These are phyloP conservation scores for Thripadectes ignobilis DNA, from an alignment of 2,797 vertebrate genomes.

Conservation along the genomic window DNA sequence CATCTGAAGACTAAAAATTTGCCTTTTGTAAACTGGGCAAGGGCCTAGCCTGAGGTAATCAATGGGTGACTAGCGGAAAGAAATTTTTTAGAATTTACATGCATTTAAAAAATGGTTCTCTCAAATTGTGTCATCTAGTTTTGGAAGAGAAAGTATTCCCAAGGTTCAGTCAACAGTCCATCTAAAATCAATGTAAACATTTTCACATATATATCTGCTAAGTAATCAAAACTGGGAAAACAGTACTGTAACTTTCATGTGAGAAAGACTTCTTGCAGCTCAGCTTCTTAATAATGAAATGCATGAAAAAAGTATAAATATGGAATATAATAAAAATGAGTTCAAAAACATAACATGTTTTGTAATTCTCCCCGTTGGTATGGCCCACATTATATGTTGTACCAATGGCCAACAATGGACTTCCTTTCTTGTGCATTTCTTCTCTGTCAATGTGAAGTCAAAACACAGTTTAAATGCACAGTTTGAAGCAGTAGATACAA, in stretches of 20 bases:
- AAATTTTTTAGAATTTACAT: background rate
- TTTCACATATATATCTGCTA: background rate
- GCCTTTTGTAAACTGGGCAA: background rate
- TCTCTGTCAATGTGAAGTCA: background rate
- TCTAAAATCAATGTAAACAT: background rate
- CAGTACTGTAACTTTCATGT: background rate
- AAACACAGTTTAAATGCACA: background rate
- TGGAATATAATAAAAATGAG: background rate
- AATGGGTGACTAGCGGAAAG: background rate
- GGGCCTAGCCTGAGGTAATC: background rate
- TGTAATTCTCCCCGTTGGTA: background rate
- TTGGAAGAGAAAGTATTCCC: background rate
- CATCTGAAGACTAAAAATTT: background rate
- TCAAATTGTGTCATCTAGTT: background rate
- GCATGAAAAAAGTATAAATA: background rate
- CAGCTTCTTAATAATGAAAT: background rate
- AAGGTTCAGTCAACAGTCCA: background rate
- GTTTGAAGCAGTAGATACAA: background rate
- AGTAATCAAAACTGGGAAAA: background rate
- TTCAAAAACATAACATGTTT: background rate
- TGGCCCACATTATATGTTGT: background rate
- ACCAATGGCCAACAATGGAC: background rate
- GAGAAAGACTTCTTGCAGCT: background rate
- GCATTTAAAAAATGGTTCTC: background rate
- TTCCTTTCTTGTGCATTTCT: background rate